Base-by-base conservation (phyloP, 2,888 invertebrate species). In the Plebejus argus region DNA sequence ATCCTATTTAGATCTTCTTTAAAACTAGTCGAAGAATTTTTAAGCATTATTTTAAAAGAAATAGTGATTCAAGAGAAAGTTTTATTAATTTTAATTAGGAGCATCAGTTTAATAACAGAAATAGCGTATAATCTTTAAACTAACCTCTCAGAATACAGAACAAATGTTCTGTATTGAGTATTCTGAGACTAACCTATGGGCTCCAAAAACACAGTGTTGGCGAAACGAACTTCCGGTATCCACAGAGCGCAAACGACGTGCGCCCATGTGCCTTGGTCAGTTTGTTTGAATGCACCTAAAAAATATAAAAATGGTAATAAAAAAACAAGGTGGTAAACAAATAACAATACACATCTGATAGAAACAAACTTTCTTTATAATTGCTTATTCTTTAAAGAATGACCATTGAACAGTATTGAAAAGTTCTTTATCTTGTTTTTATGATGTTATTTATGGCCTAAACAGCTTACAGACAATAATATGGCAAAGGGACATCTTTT, bases 171-270 rank as follows among this genome's bases (percentile, higher is more conserved):
- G n/a, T n/a, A n/a, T n/a, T n/a, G n/a, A n/a, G n/a, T n/a, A n/a
- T n/a, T n/a, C n/a, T n/a, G n/a, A n/a, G n/a, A 85, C 91, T 89
- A 86, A 96, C 96, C 96, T 81, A 99, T 98, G 0, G 99, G 99
- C 90, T 99, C 99, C 82, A 99, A 94, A 86, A 99, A 99, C 6
- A 98, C 99, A 0, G 99, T 99, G 88, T 99, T 99, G 0, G 99
- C 99, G 89, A 99, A 99, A 82, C 98, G 95, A 72, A 98, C 99
- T 95, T 99, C 99, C 1, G 99, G 99, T 84, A 99, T 99, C 99
- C 99, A 99, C 1, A 99, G 94, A 0, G 99, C 99, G 89, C 99
- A 99, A 0, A 99, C 98, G 2, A 99, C 99, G 88, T 99, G 99
- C 1, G 99, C 99, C 99, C 99, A 99, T 0, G 97, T 97, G 0